Evolutionary conservation across 1,140 invertebrate genomes (phyloP), one percentile per base, ranked within the genome.

Genomic region (Drosophila sulfurigaster): DNA sequence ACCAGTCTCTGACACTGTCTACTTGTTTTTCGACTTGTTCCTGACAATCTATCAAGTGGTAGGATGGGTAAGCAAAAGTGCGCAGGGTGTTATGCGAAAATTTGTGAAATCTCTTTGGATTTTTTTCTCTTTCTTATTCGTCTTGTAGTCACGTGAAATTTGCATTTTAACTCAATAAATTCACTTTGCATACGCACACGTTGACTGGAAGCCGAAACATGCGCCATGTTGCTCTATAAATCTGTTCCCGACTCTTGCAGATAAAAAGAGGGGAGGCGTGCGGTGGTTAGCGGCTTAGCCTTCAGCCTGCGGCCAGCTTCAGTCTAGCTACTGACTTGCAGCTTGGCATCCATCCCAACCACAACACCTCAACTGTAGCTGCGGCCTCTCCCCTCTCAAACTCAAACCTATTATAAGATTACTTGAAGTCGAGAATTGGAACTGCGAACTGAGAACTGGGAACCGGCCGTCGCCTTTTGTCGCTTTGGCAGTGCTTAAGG

Each of bases 161-260:
- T 90, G 86, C 86, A 90, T 90, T 90, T 90, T 82, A 90, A 90
- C 79, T 91, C 86, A 90, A 90, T 90, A 90, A 90, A 90, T 90
- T 91, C 86, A 91, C 87, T 90, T 90, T 91, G 87, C 86, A 90
- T 90, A 85, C 82, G 79, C 75, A 77, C 71, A 60, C 66, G 72
- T 73, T 68, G 70, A 64, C 79, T 81, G 75, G 65, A 68, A 75
- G 68, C 58, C 70, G 60, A 66, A 73, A 71, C 78, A 68, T 75
- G 71, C 82, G 78, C 69, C 73, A 62, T 73, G 76, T 59, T 83
- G 85, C 85, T 89, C 85, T 89, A 89, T 89, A 89, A 89, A 89
- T 89, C 85, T 89, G 83, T 80, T 81, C 79, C 59, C 28, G 5
- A 46, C 41, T 75, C 74, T 74, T 64, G 30, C 52, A 56, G 2